Percentiles rank a stretch among this genome's conserved stretches.
phyloP scores from a whole-genome alignment of 2,797 vertebrate species.

The Phyllotis vaccarum region DNA sequence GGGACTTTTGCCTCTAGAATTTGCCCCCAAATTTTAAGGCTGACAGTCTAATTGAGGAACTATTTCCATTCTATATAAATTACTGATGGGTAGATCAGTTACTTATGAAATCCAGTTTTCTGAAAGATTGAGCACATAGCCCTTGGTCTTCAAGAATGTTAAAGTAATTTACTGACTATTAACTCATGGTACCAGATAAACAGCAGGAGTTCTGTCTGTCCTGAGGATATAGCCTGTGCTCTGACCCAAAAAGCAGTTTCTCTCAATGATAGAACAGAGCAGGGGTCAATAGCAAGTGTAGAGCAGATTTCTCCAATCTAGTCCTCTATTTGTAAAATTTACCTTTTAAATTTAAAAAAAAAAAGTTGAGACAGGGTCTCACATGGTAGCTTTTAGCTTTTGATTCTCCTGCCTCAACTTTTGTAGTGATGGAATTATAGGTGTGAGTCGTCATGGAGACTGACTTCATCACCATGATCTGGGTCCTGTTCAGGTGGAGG shows the following conservation, averaged over 20 bases:
- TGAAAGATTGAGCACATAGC: background rate
- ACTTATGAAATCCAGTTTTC: background rate
- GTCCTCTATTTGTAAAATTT: background rate
- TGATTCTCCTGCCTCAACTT: background rate
- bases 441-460: background rate
- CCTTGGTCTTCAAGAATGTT: background rate
- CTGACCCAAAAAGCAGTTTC: background rate
- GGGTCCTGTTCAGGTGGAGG: background rate
- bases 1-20: background rate
- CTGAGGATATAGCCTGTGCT: background rate
- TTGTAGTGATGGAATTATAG: background rate
- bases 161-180: background rate
- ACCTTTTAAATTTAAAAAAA: background rate
- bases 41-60: background rate
- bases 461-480: background rate
- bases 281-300: background rate
- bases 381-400: background rate
- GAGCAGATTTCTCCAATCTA: background rate
- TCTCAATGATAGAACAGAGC: background rate
- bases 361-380: background rate
- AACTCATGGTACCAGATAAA: background rate
- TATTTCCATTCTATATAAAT: background rate
- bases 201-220: background rate
- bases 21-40: slow-evolving; percentile 1
- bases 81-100: background rate